phyloP scores from a whole-genome alignment of 2,113 vertebrate genomes.

The Phocoena phocoena region DNA sequence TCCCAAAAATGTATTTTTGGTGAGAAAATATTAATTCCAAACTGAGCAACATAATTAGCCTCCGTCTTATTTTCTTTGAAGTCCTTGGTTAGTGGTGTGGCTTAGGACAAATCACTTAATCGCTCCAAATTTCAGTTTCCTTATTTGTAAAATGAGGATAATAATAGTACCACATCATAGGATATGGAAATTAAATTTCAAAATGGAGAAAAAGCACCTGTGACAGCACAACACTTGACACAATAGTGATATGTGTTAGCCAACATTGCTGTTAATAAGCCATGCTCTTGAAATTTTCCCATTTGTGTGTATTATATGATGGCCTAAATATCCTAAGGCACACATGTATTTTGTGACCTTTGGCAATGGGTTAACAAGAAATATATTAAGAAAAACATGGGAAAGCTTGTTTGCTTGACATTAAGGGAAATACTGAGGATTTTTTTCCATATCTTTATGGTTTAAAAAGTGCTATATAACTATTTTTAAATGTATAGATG shows the following conservation, averaged over 20 bases:
- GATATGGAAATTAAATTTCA: not conserved
- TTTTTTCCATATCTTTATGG: not conserved
- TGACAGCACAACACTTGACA: not conserved
- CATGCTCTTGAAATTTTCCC: not conserved
- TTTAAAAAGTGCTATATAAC: not conserved
- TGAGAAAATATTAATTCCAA: not conserved
- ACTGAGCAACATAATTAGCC: not conserved
- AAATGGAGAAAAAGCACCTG: not conserved
- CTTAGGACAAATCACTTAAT: not conserved
- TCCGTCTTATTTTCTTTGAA: not conserved
- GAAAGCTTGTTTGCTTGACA: not conserved
- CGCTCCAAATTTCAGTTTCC: not conserved
- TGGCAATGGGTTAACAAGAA: not conserved
- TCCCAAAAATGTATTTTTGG: not conserved
- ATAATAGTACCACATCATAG: not conserved
- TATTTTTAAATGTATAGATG: not conserved
- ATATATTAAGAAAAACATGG: not conserved
- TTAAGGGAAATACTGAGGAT: not conserved
- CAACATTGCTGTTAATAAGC: not conserved
- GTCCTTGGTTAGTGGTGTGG: not conserved
- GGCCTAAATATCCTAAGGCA: not conserved
- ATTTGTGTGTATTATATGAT: not conserved
- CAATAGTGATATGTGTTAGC: not conserved
- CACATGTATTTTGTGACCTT: not conserved
- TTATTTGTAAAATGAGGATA: conserved; percentile 14